Evolutionary conservation across 2,888 invertebrate genomes (phyloP).

Genomic region (Drosophila limbata): DNA sequence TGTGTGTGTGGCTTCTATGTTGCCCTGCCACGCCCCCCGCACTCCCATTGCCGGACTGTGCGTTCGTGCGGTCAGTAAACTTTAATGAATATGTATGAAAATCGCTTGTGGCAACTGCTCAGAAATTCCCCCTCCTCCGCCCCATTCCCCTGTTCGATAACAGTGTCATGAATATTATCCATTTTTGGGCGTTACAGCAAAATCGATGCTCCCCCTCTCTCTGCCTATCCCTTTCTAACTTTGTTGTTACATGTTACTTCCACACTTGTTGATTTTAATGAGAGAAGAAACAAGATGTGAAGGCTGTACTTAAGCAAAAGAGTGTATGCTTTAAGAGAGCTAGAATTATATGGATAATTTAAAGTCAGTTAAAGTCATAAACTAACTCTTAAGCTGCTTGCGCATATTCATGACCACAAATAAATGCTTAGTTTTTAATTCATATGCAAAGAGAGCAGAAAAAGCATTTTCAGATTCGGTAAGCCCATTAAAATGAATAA

Average conservation of each 20-base stretch:
- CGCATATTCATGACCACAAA: slow-evolving; percentile 31
- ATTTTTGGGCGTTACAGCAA: slow-evolving; percentile 47
- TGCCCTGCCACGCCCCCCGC: slow-evolving; percentile 11
- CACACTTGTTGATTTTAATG: slow-evolving; percentile 77
- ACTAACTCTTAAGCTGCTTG: slow-evolving; percentile 1
- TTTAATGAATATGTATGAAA: slow-evolving; percentile 81
- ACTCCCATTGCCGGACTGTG: slow-evolving; percentile 24
- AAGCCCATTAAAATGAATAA: slow-evolving; percentile 64
- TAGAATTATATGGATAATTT: neutral
- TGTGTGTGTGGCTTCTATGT: slow-evolving; percentile 32
- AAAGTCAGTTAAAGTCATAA: neutral
- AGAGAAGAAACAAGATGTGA: slow-evolving; percentile 22
- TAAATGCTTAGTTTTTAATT: slow-evolving; percentile 49
- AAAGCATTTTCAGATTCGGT: slow-evolving; percentile 26
- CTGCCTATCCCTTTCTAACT: neutral
- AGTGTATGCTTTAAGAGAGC: slow-evolving; percentile 9
- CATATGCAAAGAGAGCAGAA: slow-evolving; percentile 22
- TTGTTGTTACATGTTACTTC: slow-evolving; percentile 43
- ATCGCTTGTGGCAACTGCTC: slow-evolving; percentile 64
- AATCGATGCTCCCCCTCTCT: slow-evolving; percentile 45
- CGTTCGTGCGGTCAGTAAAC: slow-evolving; percentile 76
- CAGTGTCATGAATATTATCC: slow-evolving; percentile 65
- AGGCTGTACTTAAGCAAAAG: neutral
- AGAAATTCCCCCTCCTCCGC: slow-evolving; percentile 4
- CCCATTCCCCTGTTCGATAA: neutral